Conservation (phyloP, 2,797 vertebrate species). For the Epinephelus malabaricus region DNA sequence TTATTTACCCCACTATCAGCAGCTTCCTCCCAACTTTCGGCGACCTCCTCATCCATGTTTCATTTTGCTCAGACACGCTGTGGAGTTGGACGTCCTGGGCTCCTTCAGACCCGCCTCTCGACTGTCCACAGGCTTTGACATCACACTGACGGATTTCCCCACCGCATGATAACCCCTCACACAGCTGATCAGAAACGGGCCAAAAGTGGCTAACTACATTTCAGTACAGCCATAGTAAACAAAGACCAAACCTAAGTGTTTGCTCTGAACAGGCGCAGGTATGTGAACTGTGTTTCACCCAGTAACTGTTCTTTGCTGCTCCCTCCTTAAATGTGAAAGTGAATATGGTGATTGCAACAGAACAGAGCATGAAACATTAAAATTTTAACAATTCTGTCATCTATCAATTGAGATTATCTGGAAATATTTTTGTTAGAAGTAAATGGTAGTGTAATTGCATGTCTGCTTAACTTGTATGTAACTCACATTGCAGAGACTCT, state of each 20-base stretch:
- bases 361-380: no score
- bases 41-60: slow-evolving; percentile 96
- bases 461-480: neutral
- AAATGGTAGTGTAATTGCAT: neutral
- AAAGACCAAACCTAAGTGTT: neutral
- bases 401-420: neutral
- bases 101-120: slow-evolving; percentile 67
- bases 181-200: neutral
- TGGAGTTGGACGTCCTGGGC: slow-evolving; percentile 44
- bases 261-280: neutral
- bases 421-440: no score
- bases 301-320: neutral
- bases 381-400: neutral
- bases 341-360: no score
- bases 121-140: slow-evolving; percentile 46
- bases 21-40: slow-evolving; percentile 96
- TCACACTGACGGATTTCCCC: slow-evolving; percentile 69
- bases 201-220: no score
- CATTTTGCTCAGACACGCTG: slow-evolving; percentile 79
- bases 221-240: neutral
- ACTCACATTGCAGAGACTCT: neutral
- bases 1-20: slow-evolving; percentile 92
- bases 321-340: neutral
- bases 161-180: neutral
- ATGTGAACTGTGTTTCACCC: neutral